phyloP scores from a whole-genome alignment of 2,888 invertebrate species.

The Halocaridina rubra region DNA sequence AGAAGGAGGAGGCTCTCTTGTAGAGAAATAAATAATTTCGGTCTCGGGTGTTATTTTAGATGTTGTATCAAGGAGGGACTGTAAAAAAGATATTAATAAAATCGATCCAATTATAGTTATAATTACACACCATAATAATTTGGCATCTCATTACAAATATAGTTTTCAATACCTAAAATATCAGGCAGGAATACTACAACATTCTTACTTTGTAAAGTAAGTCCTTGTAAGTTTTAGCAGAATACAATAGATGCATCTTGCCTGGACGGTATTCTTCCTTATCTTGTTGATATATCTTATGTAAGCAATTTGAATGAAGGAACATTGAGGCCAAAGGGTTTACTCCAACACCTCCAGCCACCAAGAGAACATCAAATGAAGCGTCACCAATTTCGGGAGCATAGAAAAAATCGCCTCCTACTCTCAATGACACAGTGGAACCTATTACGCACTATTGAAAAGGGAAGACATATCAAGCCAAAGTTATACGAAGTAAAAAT shows the following conservation, averaged over 20 bases:
- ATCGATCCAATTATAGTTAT: too few relatives aligned
- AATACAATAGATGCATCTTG: not conserved
- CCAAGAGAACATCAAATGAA: constrained; percentile 66
- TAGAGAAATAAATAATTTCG: not conserved
- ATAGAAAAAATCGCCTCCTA: constrained; percentile 69
- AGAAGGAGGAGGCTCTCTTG: not conserved
- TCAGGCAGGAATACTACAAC: too few relatives aligned
- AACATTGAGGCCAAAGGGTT: constrained; percentile 70
- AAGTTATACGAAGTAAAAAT: not conserved
- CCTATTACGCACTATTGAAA: constrained; percentile 67
- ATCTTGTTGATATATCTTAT: not conserved
- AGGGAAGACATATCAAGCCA: not conserved
- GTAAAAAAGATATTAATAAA: too few relatives aligned
- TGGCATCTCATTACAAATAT: too few relatives aligned
- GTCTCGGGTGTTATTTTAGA: not conserved
- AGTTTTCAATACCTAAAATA: too few relatives aligned
- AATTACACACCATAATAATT: too few relatives aligned
- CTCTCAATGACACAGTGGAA: constrained; percentile 66
- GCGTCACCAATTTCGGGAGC: constrained; percentile 6
- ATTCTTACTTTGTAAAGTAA: not conserved
- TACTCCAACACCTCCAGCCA: constrained; percentile 71
- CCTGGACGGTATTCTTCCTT: not conserved
- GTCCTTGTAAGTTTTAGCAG: not conserved
- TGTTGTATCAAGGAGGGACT: not conserved
- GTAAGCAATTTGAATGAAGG: constrained; percentile 66